These are phyloP conservation scores for Poicephalus gulielmi DNA, from an alignment of 2,113 vertebrate genomes.

Conservation along the genomic window DNA sequence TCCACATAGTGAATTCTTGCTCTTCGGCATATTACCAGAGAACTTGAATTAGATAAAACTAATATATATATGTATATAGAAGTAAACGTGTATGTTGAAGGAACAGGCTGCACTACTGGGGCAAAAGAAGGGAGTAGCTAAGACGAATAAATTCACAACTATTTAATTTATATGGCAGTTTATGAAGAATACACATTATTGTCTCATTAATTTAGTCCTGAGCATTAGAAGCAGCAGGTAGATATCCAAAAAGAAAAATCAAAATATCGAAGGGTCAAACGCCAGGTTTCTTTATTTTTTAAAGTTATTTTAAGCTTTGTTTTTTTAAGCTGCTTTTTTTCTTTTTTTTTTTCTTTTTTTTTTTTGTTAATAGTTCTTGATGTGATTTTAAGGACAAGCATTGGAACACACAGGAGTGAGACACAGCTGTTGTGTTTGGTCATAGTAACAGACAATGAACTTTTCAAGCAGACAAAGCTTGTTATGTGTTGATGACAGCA, in stretches of 20 bases:
- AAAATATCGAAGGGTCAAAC: background rate
- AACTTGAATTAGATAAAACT: background rate
- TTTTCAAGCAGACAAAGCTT: constrained; percentile 11
- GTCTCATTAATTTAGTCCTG: background rate
- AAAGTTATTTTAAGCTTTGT: constrained; percentile 5
- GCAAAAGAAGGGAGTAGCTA: background rate
- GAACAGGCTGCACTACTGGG: background rate
- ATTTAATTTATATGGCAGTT: background rate
- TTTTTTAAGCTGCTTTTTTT: background rate
- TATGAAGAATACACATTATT: background rate
- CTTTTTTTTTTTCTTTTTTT: background rate
- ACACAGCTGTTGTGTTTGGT: constrained; percentile 19
- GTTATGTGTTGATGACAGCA: background rate
- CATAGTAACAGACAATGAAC: background rate
- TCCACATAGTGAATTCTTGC: background rate
- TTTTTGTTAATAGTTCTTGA: background rate
- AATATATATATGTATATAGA: background rate
- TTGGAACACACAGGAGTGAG: background rate
- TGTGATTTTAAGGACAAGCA: background rate
- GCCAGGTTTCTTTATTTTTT: background rate
- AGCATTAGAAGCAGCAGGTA: background rate
- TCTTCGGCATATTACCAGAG: background rate
- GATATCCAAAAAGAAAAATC: background rate
- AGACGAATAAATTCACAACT: background rate
- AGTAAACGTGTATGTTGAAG: background rate